Percentiles rank a stretch among this genome's conserved stretches.
Evolutionary conservation across 37 sponge, comb jelly and placozoan species (phyloP).

Genomic region (Petrosia ficiformis): DNA sequence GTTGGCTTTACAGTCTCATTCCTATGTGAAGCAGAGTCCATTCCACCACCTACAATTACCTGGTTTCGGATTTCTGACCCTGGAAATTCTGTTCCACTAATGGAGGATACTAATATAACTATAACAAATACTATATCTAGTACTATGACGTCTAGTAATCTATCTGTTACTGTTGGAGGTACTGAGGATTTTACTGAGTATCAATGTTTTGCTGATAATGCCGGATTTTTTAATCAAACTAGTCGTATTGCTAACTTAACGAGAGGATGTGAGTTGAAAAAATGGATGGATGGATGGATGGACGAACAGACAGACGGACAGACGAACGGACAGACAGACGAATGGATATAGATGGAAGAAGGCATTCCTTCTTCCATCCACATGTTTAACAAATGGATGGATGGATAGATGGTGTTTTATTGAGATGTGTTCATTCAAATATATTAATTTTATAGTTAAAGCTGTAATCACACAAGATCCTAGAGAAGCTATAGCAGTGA

Average conservation of each 20-base stretch:
- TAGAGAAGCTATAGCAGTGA: background rate
- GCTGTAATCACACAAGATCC: background rate
- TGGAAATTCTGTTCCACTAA: background rate
- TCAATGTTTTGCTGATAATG: background rate
- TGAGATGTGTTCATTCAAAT: no score
- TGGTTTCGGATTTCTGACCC: background rate
- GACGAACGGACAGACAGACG: no score
- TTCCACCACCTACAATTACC: background rate
- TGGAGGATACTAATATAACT: background rate
- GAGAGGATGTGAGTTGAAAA: constrained; percentile 1
- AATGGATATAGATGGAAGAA: no score
- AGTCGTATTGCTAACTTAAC: background rate
- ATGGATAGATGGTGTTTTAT: no score
- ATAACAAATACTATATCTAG: background rate
- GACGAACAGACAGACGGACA: no score
- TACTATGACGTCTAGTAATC: background rate
- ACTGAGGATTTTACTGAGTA: no score
- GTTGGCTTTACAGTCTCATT: background rate
- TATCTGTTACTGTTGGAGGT: background rate
- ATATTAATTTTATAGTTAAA: background rate
- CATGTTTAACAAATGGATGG: no score
- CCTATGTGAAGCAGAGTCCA: background rate
- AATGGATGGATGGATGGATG: no score
- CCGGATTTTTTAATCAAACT: background rate
- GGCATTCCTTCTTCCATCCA: no score